Percentiles rank a stretch among this genome's conserved stretches.
Conservation (phyloP, 2,888 invertebrate genomes). For the Rhamnusium bicolor region DNA sequence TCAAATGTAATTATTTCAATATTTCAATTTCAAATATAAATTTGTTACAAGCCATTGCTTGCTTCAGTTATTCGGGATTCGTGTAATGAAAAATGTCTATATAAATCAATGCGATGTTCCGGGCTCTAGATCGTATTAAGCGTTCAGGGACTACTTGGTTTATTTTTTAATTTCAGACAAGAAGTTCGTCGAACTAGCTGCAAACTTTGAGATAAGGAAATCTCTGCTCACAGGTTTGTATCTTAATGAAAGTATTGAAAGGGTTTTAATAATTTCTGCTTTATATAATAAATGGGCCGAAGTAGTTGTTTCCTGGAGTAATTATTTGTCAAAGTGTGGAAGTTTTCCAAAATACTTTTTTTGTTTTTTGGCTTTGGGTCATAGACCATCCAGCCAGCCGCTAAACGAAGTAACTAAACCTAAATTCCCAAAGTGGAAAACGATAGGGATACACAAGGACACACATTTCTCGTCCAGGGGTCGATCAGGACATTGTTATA, state of each 20-base stretch:
- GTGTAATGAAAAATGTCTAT: slow-evolving; percentile 64
- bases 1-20: slow-evolving; percentile 59
- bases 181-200: slow-evolving; percentile 32
- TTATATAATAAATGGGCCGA: slow-evolving; percentile 9
- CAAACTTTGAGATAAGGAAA: slow-evolving; percentile 26
- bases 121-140: slow-evolving; percentile 55
- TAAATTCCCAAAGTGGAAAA: too few species aligned
- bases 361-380: too few species aligned
- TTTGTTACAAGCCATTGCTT: slow-evolving; percentile 61
- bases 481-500: too few species aligned
- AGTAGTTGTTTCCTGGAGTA: background rate
- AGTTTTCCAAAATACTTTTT: background rate
- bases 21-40: slow-evolving; percentile 63
- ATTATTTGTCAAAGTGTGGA: background rate
- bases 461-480: too few species aligned
- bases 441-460: too few species aligned
- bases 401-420: too few species aligned
- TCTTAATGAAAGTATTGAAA: background rate
- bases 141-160: slow-evolving; percentile 47
- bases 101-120: slow-evolving; percentile 58
- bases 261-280: slow-evolving; percentile 1
- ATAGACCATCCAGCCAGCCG: too few species aligned
- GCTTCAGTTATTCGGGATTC: slow-evolving; percentile 55
- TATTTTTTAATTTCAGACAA: slow-evolving; percentile 40
- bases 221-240: background rate